Evolutionary conservation across 2,113 vertebrate genomes (phyloP).

Genomic region (Ochotona curzoniae): DNA sequence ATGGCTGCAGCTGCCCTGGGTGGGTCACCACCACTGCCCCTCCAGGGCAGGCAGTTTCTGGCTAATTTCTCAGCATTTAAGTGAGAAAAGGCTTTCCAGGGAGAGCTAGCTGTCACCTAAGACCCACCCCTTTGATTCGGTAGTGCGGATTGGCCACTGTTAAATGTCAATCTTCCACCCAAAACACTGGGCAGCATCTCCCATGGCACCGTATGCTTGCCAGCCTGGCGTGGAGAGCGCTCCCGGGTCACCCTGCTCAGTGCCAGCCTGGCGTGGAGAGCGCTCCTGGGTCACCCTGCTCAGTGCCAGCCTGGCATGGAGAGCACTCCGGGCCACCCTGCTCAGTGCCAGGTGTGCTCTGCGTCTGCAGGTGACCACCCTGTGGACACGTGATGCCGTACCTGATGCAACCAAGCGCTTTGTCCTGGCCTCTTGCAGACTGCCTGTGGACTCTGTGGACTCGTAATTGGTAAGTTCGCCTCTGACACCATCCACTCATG

Average conservation of each 20-base stretch:
- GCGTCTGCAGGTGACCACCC: no score
- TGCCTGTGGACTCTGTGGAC: no score
- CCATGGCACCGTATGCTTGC: not conserved
- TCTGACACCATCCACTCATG: not conserved
- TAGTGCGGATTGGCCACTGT: accelerated
- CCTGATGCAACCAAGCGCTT: not conserved
- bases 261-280: no score
- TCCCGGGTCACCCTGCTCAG: no score
- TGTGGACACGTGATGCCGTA: not conserved
- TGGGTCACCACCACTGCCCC: not conserved
- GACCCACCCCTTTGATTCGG: not conserved
- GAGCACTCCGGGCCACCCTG: no score
- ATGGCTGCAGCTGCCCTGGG: no score
- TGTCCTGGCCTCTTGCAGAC: not conserved
- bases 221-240: accelerated
- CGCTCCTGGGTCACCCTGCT: no score
- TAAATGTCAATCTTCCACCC: not conserved
- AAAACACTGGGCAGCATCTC: not conserved
- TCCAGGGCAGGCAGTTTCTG: accelerated
- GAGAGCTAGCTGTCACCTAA: not conserved
- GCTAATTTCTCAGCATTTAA: not conserved
- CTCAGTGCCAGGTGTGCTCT: not conserved
- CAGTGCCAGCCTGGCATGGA: no score
- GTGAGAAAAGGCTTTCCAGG: not conserved
- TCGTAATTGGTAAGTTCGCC: not conserved